These are phyloP conservation scores for Euthynnus affinis DNA, from an alignment of 2,797 vertebrate genomes.

Conservation along the genomic window DNA sequence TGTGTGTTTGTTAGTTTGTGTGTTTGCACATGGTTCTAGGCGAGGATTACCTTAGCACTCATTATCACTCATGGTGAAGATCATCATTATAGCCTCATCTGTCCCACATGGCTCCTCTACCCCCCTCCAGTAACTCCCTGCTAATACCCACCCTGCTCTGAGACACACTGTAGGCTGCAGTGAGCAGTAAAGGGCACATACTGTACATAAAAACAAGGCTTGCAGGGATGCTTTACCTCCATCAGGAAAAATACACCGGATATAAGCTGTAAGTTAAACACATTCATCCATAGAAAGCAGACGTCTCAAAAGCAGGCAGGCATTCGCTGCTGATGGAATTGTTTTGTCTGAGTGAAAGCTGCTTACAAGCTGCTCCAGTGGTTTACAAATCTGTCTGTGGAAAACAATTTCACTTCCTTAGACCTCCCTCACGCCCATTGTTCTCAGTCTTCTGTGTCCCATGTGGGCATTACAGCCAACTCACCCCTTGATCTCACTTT, in stretches of 20 bases:
- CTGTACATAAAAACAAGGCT: conserved; percentile 25
- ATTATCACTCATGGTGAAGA: conserved; percentile 74
- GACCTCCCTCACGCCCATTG: conserved; percentile 59
- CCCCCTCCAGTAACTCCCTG: conserved; percentile 49
- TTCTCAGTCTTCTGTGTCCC: conserved; percentile 56
- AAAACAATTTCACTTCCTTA: conserved; percentile 70
- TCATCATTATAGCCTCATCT: conserved; percentile 66
- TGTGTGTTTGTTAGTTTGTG: conserved; percentile 48
- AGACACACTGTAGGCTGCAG: conserved; percentile 50
- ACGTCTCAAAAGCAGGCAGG: conserved; percentile 19
- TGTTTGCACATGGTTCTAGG: conserved; percentile 60
- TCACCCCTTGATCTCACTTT: conserved; percentile 60
- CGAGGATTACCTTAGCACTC: conserved; percentile 75
- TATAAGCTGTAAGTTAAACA: conserved; percentile 31
- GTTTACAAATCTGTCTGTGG: conserved; percentile 72
- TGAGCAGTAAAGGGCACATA: conserved; percentile 39
- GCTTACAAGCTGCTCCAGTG: conserved; percentile 71
- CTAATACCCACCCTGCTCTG: conserved; percentile 60
- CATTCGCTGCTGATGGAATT: conserved; percentile 35
- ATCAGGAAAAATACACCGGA: conserved; percentile 12
- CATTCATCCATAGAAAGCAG: conserved; percentile 24
- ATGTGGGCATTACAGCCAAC: conserved; percentile 44
- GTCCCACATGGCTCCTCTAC: conserved; percentile 35
- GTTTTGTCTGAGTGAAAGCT: conserved; percentile 70
- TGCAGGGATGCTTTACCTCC: conserved; percentile 12